phyloP scores from a whole-genome alignment of 2,113 vertebrate species.

The Cyanistes caeruleus region DNA sequence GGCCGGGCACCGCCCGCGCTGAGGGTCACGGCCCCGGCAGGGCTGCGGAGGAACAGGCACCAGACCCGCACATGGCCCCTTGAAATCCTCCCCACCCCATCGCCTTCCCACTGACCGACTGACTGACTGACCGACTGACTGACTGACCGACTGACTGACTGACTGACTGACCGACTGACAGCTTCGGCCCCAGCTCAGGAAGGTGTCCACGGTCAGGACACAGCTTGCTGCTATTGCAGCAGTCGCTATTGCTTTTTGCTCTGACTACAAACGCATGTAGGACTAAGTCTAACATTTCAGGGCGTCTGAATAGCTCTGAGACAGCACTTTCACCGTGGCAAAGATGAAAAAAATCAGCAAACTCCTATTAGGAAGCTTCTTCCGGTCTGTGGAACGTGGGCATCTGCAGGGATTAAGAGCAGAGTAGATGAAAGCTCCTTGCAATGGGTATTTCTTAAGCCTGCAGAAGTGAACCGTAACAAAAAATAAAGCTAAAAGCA shows the following conservation, averaged over 20 bases:
- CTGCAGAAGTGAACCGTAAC: background rate
- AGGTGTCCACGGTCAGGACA: background rate
- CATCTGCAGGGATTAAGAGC: background rate
- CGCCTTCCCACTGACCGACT: background rate
- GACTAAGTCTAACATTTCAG: background rate
- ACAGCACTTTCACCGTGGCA: background rate
- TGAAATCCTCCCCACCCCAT: fast-evolving
- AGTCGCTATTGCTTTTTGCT: background rate
- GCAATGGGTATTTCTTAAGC: background rate
- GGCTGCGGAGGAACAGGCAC: fast-evolving
- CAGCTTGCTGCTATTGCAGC: background rate
- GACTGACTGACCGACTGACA: background rate
- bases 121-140: background rate
- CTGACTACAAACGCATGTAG: background rate
- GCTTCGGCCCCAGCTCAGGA: background rate
- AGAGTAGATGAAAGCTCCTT: background rate
- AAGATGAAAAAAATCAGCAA: background rate
- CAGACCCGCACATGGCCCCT: fast-evolving
- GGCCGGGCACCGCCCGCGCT: background rate
- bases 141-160: background rate
- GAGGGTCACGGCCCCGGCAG: background rate
- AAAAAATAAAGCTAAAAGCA: background rate
- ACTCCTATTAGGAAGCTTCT: background rate
- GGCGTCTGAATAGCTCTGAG: background rate
- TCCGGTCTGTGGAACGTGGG: background rate